Evolutionary conservation across 2,888 invertebrate genomes (phyloP), one percentile per base, ranked within the genome.

Genomic region (Apodemia mormo): DNA sequence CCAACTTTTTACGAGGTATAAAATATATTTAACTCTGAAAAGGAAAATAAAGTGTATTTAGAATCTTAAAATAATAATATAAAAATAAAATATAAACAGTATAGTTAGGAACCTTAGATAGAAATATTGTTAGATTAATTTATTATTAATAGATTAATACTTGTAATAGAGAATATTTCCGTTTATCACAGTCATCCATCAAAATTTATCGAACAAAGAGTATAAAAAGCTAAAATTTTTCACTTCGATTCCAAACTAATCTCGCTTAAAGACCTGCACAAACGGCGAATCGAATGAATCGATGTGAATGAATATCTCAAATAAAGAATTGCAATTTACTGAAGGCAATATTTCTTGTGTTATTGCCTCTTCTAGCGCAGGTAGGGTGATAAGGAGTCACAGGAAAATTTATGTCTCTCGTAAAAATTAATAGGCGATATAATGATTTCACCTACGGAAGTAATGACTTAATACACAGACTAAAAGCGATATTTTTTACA

Each of bases 371-470:
- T 73, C 72, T 70, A 76, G 66, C 74, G 71, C 73, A 73, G 72
- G 74, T 75, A 75, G 76, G 75, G 76, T 81, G 82, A 84, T 84
- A 87, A 85, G 84, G 84, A 85, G 85, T 86, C 85, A 81, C 45
- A 82, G 76, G 76, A 75, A 77, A 85, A 88, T 89, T 88, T 86
- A 87, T 83, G 81, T 79, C 80, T 75, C 81, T 80, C 82, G 81
- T 84, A 82, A 86, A 87, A 85, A 88, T 88, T 78, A 88, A 89
- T 85, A 84, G 68, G 43, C 65, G 65, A 37, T 68, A 52, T 68
- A 65, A 68, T 68, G 65, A 58, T 58, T 58, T 14, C 58, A 58
- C 58, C 58, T 58, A 29, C 58, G 33, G 58, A 6, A 10, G 29
- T 58, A 58, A 58, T 12, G 30, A 22, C 12, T 58, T 12, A 29